Evolutionary conservation across 2,888 invertebrate genomes (phyloP), one percentile per base, ranked within the genome.

Genomic region (Nipponacmea schrenckii): DNA sequence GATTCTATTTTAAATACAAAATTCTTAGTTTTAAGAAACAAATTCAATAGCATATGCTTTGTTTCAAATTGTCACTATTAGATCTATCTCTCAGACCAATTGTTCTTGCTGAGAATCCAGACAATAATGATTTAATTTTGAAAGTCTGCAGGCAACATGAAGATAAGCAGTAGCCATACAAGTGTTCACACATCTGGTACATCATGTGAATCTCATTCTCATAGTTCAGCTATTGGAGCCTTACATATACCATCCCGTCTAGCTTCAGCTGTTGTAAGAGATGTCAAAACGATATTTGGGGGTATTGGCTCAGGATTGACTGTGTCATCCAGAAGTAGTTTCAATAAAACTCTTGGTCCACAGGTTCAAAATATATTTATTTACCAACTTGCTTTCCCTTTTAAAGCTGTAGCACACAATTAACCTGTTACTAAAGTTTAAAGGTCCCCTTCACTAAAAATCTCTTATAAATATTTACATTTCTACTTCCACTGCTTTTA

Each of bases 131-230:
- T 24, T 56, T 56, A 24, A 56, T 56, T 56, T 56, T 56, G 14
- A 56, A 56, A 56, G 56, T 56, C 56, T 56, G 3, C 56, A 56
- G 56, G 56, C 20, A 56, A 56, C 20, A 14, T 56, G 39, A 39
- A 39, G 39, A 39, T 39, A 39, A 39, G 5, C 39, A 39, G 39
- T 39, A 39, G 39, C 7, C 39, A 39, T 39, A 39, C 39, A 56
- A 56, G 56, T 12, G 20, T 56, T 56, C 56, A 56, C 56, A 56
- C 56, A 24, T 56, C 56, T 56, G 56, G 56, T 56, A 56, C 56
- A 56, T 24, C 20, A 24, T 56, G 56, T 56, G 56, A 56, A 12
- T 56, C 56, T 56, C 56, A 56, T 20, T 24, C 56, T 24, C 56
- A 56, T 14, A 14, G 20, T 24, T 10, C 24, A 24, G 56, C 56